Evolutionary conservation across 2,888 invertebrate genomes (phyloP), one percentile per base, ranked within the genome.

Genomic region (Hirudinaria manillensis): DNA sequence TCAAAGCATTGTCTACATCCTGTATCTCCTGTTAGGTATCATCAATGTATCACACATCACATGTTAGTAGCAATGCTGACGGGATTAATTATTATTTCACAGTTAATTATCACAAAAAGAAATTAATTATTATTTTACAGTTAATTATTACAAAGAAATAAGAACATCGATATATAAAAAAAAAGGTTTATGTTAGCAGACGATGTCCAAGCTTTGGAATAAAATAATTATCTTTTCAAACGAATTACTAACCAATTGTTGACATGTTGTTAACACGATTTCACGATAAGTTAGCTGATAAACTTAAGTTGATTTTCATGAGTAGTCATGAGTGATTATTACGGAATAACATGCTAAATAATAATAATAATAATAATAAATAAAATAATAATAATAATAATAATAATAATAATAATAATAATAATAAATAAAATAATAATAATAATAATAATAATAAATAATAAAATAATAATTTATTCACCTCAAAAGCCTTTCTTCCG

Each of bases 401-500:
- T n/a, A n/a, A n/a, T n/a, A n/a, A n/a, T n/a, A n/a, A n/a, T n/a
- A n/a, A n/a, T n/a, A n/a, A n/a, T n/a, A n/a, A n/a, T n/a, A n/a
- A n/a, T n/a, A n/a, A n/a, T n/a, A n/a, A n/a, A n/a, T n/a, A 27
- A 70, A 32, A n/a, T 16, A 16, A 36, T 66, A 1, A 3, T 0
- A 34, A 66, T 21, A 27, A 34, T n/a, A 27, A 68, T 24, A 74
- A 70, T 45, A 32, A 29, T n/a, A 72, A 16, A n/a, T 13, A 19
- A n/a, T 19, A 10, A 67, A 16, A 36, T 10, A 34, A 19, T 13
- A 38, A n/a, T 16, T 19, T 2, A 68, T 70, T 55, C 73, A 83
- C 84, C 82, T 83, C 82, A 32, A 84, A 77, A 4, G 84, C 84
- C 74, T 82, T 82, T 56, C 81, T 81, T 13, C 84, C 85, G 27